Base-by-base conservation (phyloP, 2,797 vertebrate species). In the Sciaenops ocellatus region DNA sequence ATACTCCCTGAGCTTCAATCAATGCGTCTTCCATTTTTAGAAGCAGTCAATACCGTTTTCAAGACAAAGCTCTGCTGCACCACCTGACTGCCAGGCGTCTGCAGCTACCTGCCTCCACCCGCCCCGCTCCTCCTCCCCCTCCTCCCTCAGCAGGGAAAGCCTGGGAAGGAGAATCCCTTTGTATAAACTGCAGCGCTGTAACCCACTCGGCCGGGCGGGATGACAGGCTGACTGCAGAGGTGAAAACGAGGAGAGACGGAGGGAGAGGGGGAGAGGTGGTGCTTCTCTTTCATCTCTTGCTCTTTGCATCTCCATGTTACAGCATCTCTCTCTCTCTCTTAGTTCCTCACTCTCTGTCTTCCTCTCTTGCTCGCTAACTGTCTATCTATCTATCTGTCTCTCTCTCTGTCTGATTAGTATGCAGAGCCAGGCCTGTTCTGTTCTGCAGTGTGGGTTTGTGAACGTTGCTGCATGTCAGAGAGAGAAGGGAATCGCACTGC, bases 391-490 rank as follows among this genome's bases (percentile, higher is more conserved):
- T 38, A 22, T 6, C 80, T 68, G 59, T 76, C 62, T 55, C 57
- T 84, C 69, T 70, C 69, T 22, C n/a, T 51, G 56, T 79, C 61
- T 92, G 84, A 93, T 96, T 94, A 82, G 92, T 94, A 95, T 95
- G 90, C 93, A 86, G 87, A 87, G 85, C 87, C 90, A 90, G 90
- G 68, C 88, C 62, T 8, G 42, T 74, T 85, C 80, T 85, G 91
- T 93, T 94, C 94, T 95, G 95, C 95, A 94, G 95, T 94, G 90
- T 94, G 93, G 85, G 85, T 93, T 93, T 93, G 82, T 89, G 93
- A 94, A 90, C 48, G 73, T 74, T 83, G 87, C 87, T 85, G 89
- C 89, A 84, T 91, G 93, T 93, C 89, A 90, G 83, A 67, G 86
- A 81, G 84, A 69, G 63, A 76, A 67, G 88, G 90, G 85, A 85